A percentile compares a stretch with the other conserved stretches of the same genome.
Conservation (phyloP, 2,797 vertebrate species). For the Sphenodon punctatus region DNA sequence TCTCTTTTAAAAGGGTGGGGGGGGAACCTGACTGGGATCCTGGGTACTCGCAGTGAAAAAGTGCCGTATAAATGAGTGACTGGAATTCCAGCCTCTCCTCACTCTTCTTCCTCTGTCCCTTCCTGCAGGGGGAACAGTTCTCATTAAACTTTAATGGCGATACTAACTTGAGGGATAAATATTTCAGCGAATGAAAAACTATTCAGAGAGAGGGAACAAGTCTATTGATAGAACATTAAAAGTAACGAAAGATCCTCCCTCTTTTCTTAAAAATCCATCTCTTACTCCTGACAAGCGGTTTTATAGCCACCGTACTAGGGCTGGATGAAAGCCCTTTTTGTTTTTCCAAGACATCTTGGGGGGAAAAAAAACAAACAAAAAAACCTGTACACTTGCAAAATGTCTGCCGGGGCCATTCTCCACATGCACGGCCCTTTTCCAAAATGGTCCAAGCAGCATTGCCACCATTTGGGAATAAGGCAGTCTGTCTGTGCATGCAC, state of each 20-base stretch:
- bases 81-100: neutral
- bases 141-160: neutral
- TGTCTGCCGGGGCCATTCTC: no score
- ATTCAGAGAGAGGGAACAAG: neutral
- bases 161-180: neutral
- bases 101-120: neutral
- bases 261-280: neutral
- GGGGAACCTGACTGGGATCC: neutral
- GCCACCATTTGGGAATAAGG: no score
- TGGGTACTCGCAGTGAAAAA: constrained; percentile 1
- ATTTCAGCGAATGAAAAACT: neutral
- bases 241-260: neutral
- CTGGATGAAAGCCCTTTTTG: no score
- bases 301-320: neutral
- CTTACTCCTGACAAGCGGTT: neutral
- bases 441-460: no score
- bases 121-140: neutral
- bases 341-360: no score
- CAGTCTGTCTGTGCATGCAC: no score
- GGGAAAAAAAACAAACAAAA: no score
- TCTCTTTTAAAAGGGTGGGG: no score
- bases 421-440: no score
- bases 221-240: neutral
- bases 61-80: neutral
- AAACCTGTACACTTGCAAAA: no score